Conservation (phyloP, 2,888 invertebrate genomes). For the Drosophila meridiana region DNA sequence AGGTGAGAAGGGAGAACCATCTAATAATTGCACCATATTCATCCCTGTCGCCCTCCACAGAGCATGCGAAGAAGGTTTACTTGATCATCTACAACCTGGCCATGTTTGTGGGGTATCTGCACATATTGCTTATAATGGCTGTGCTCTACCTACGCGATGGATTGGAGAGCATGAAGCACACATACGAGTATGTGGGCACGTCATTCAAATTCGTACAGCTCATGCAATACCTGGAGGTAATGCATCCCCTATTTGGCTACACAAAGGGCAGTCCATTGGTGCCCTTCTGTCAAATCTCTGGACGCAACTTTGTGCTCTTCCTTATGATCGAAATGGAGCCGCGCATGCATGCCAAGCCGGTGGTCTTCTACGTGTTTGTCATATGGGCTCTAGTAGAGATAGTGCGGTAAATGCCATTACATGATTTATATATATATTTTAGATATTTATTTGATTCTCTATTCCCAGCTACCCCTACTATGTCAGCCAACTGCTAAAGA, state of each 20-base stretch:
- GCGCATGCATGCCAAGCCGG: slow-evolving; percentile 94
- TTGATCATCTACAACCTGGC: slow-evolving; percentile 94
- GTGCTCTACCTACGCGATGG: slow-evolving; percentile 92
- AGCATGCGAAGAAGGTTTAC: slow-evolving; percentile 93
- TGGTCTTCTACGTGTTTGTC: slow-evolving; percentile 94
- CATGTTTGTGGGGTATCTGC: slow-evolving; percentile 94
- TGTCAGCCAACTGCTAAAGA: slow-evolving; percentile 91
- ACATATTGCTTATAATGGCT: slow-evolving; percentile 90
- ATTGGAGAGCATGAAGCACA: slow-evolving; percentile 88
- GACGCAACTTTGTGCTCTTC: slow-evolving; percentile 92
- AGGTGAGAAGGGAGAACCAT: slow-evolving; percentile 86
- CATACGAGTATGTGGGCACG: slow-evolving; percentile 90
- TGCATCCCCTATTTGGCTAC: slow-evolving; percentile 95
- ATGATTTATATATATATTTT: background rate
- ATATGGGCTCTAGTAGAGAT: slow-evolving; percentile 94
- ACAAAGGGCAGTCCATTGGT: slow-evolving; percentile 91
- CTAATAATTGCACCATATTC: background rate
- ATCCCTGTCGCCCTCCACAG: slow-evolving; percentile 85
- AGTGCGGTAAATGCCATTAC: slow-evolving; percentile 87
- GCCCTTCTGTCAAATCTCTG: slow-evolving; percentile 92
- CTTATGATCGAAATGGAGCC: slow-evolving; percentile 93
- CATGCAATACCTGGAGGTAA: slow-evolving; percentile 93
- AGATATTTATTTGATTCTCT: background rate
- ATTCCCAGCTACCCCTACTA: slow-evolving; percentile 94
- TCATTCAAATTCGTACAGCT: slow-evolving; percentile 93